phyloP scores from a whole-genome alignment of 1,140 invertebrate genomes.

The Macrocentrus cingulum region DNA sequence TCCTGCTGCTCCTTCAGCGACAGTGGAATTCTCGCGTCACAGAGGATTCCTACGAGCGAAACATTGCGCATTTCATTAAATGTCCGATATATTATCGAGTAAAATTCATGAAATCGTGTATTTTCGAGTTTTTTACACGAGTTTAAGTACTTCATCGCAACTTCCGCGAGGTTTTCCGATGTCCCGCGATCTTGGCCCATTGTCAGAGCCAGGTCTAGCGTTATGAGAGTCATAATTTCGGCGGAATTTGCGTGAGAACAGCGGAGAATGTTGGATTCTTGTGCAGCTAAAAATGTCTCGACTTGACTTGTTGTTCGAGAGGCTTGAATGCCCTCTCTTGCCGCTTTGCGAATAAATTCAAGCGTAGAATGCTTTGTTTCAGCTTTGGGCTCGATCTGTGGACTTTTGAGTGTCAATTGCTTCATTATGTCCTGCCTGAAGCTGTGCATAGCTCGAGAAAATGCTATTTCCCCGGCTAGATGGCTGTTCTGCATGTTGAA shows the following conservation, averaged over 20 bases:
- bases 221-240: slow-evolving; percentile 42
- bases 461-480: slow-evolving; percentile 44
- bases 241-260: slow-evolving; percentile 23
- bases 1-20: slow-evolving; percentile 36
- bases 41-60: slow-evolving; percentile 36
- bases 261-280: slow-evolving; percentile 38
- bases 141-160: slow-evolving; percentile 45
- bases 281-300: slow-evolving; percentile 47
- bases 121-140: slow-evolving; percentile 36
- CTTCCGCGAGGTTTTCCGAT: slow-evolving; percentile 39
- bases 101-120: slow-evolving; percentile 35
- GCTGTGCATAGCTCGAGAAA: slow-evolving; percentile 41
- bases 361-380: slow-evolving; percentile 33
- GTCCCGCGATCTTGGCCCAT: slow-evolving; percentile 29
- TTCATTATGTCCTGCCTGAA: slow-evolving; percentile 36
- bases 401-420: slow-evolving; percentile 3
- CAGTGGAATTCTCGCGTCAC: slow-evolving; percentile 39
- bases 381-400: slow-evolving; percentile 26
- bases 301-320: slow-evolving; percentile 42
- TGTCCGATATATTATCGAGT: slow-evolving; percentile 37
- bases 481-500: slow-evolving; percentile 40
- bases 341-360: slow-evolving; percentile 42
- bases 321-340: slow-evolving; percentile 40
- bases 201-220: slow-evolving; percentile 46
- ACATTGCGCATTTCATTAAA: slow-evolving; percentile 35